Evolutionary conservation across 2,888 invertebrate species (phyloP).

Genomic region (Lucinisca nassula): DNA sequence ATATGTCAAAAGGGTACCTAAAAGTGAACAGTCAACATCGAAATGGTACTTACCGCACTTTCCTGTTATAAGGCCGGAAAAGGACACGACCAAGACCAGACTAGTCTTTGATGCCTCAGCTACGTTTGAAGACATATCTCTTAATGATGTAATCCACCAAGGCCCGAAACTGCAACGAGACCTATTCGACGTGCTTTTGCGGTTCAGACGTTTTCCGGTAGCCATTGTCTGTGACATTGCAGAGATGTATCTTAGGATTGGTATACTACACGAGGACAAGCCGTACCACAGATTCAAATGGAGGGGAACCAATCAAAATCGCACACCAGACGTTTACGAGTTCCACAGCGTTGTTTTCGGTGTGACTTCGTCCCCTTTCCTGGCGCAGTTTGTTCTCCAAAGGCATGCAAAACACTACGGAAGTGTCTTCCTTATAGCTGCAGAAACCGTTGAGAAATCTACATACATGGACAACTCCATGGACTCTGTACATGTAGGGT

Average conservation of each 20-base stretch:
- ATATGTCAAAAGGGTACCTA: slow-evolving; percentile 48
- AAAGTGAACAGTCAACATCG: neutral
- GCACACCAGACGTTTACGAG: slow-evolving; percentile 29
- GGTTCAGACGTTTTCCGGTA: slow-evolving; percentile 47
- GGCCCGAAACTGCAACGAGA: slow-evolving; percentile 65
- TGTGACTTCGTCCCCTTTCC: slow-evolving; percentile 64
- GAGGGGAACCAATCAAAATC: slow-evolving; percentile 14
- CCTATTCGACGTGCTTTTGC: slow-evolving; percentile 56
- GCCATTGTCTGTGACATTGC: slow-evolving; percentile 55
- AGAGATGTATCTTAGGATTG: slow-evolving; percentile 46
- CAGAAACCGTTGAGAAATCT: slow-evolving; percentile 61
- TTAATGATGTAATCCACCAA: slow-evolving; percentile 50
- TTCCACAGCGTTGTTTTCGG: slow-evolving; percentile 64
- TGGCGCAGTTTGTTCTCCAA: slow-evolving; percentile 58
- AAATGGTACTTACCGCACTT: slow-evolving; percentile 58
- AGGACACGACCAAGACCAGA: slow-evolving; percentile 48
- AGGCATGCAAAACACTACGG: slow-evolving; percentile 44
- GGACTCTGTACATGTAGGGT: slow-evolving; percentile 47
- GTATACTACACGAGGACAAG: slow-evolving; percentile 14
- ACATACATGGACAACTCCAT: slow-evolving; percentile 68
- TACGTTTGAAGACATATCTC: slow-evolving; percentile 33
- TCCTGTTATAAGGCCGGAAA: slow-evolving; percentile 47
- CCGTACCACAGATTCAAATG: slow-evolving; percentile 40
- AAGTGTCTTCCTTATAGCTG: slow-evolving; percentile 27
- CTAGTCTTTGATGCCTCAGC: slow-evolving; percentile 68